Percentiles rank a stretch among this genome's conserved stretches.
Evolutionary conservation across 2,113 vertebrate species (phyloP).

Genomic region (Solea solea): DNA sequence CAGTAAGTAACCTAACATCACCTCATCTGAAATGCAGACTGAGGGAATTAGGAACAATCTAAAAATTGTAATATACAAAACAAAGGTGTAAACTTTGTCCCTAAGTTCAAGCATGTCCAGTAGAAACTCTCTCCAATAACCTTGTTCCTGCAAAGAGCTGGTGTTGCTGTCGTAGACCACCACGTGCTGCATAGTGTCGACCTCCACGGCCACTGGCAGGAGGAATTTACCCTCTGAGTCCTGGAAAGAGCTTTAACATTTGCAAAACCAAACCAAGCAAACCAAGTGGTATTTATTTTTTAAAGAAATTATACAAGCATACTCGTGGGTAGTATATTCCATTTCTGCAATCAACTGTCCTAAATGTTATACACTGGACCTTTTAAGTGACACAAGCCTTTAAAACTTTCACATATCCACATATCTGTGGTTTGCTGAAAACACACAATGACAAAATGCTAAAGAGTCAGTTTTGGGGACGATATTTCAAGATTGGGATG

Average conservation of each 20-base stretch:
- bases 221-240: conserved; percentile 69
- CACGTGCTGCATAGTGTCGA: conserved; percentile 82
- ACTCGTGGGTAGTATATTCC: no score
- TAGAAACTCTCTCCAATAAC: conserved; percentile 24
- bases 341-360: no score
- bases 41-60: neutral
- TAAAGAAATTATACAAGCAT: no score
- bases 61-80: no score
- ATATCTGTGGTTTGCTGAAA: no score
- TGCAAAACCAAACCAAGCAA: neutral
- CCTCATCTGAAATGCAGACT: neutral
- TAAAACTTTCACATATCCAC: no score
- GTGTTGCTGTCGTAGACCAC: conserved; percentile 87
- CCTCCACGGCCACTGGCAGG: conserved; percentile 77
- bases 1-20: neutral
- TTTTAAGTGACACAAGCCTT: no score
- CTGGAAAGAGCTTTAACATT: conserved; percentile 64
- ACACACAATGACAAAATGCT: no score
- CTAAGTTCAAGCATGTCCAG: neutral
- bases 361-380: no score
- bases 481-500: neutral
- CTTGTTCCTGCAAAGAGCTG: conserved; percentile 58
- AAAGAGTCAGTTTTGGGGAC: neutral
- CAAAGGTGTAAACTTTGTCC: no score
- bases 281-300: no score